Evolutionary conservation across 2,888 invertebrate species (phyloP).

Genomic region (Tipula unca): DNA sequence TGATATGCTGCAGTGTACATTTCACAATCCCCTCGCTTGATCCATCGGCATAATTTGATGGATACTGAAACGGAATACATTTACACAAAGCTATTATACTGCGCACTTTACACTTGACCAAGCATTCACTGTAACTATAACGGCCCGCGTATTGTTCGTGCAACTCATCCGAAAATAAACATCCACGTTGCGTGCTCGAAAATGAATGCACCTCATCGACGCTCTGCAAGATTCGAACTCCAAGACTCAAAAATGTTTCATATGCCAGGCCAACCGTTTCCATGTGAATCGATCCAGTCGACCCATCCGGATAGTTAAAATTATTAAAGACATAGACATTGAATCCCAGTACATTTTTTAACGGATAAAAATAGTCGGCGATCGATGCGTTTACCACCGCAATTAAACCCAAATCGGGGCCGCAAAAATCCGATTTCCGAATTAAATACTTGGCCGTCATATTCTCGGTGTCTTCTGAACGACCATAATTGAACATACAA

Average conservation of each 20-base stretch:
- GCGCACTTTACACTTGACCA: constrained; percentile 44
- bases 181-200: constrained; percentile 38
- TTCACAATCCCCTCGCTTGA: constrained; percentile 8
- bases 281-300: constrained; percentile 41
- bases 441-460: background rate
- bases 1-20: constrained; percentile 37
- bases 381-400: constrained; percentile 44
- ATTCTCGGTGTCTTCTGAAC: background rate
- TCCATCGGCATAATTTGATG: constrained; percentile 29
- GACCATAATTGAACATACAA: constrained; percentile 46
- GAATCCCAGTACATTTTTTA: constrained; percentile 43
- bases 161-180: constrained; percentile 44
- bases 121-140: constrained; percentile 50
- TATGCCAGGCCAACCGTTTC: constrained; percentile 35
- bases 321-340: constrained; percentile 44
- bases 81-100: constrained; percentile 44
- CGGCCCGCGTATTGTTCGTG: constrained; percentile 33
- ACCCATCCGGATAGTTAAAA: constrained; percentile 42
- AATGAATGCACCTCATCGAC: background rate
- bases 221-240: constrained; percentile 22
- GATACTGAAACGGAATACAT: constrained; percentile 47
- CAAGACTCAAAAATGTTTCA: constrained; percentile 33
- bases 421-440: constrained; percentile 28
- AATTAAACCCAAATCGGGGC: constrained; percentile 41
- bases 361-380: constrained; percentile 48